Conservation (phyloP, 2,888 invertebrate genomes). For the Netelia melanura region DNA sequence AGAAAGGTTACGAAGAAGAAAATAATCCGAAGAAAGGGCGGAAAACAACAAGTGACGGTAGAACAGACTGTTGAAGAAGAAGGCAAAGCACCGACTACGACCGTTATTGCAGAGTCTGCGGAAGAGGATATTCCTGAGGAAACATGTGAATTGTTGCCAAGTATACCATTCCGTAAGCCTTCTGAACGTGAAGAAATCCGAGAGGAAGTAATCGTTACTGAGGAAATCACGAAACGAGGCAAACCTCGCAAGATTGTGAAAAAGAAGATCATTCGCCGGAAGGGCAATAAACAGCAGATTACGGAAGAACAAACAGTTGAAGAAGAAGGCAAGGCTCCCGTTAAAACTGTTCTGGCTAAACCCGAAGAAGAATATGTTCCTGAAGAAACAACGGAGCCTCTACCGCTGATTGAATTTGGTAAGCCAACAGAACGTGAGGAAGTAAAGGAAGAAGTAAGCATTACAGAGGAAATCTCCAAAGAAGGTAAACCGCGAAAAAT, state of each 20-base stretch:
- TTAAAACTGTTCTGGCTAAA: constrained; percentile 82
- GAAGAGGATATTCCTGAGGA: constrained; percentile 80
- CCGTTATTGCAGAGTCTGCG: constrained; percentile 80
- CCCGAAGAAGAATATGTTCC: constrained; percentile 76
- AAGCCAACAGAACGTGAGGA: constrained; percentile 73
- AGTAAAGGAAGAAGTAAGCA: constrained; percentile 70
- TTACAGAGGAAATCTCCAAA: constrained; percentile 73
- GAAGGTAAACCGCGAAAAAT: constrained; percentile 73
- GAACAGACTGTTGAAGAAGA: constrained; percentile 80
- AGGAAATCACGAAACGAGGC: constrained; percentile 78
- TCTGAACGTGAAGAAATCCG: constrained; percentile 73
- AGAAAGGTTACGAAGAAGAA: constrained; percentile 73
- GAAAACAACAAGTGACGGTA: constrained; percentile 71
- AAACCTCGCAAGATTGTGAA: constrained; percentile 74
- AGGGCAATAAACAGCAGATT: constrained; percentile 76
- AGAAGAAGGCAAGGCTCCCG: constrained; percentile 85
- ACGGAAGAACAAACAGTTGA: constrained; percentile 69
- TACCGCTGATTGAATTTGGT: constrained; percentile 48
- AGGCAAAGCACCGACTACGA: constrained; percentile 84
- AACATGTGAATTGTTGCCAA: constrained; percentile 71
- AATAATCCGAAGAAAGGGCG: constrained; percentile 80
- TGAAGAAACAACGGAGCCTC: constrained; percentile 79
- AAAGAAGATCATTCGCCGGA: constrained; percentile 78
- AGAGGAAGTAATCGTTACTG: constrained; percentile 73
- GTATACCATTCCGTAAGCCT: constrained; percentile 53